Conservation (phyloP, 2,888 invertebrate species). For the Dolichomitus sp. region DNA sequence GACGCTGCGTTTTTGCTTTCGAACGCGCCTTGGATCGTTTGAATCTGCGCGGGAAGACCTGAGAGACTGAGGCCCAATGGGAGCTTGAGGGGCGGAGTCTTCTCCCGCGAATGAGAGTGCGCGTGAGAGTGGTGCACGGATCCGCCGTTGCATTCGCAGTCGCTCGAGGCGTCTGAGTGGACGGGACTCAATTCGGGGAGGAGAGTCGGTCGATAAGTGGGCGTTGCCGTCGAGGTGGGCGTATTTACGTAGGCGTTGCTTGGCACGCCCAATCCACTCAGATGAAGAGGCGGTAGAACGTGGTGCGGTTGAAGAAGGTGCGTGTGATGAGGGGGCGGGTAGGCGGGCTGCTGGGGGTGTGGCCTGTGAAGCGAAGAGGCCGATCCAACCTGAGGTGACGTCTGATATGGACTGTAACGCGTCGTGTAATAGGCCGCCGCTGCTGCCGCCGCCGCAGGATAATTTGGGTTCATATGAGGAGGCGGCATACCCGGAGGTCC, state of each 20-base stretch:
- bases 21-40: conserved; percentile 71
- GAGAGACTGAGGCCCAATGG: conserved; percentile 73
- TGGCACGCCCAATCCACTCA: conserved; percentile 76
- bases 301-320: conserved; percentile 75
- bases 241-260: conserved; percentile 74
- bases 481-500: conserved; percentile 85
- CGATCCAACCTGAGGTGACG: conserved; percentile 86
- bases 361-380: conserved; percentile 87
- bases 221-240: conserved; percentile 76
- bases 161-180: conserved; percentile 81
- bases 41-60: conserved; percentile 72
- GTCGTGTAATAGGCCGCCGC: conserved; percentile 88
- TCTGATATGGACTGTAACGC: conserved; percentile 88
- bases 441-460: conserved; percentile 85
- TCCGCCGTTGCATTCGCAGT: conserved; percentile 76
- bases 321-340: conserved; percentile 74
- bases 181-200: conserved; percentile 83
- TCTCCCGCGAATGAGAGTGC: conserved; percentile 58
- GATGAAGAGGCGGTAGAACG: conserved; percentile 75
- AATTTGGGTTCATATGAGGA: conserved; percentile 87
- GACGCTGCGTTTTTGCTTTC: conserved; percentile 68
- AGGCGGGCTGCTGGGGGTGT: conserved; percentile 85
- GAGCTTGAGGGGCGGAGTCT: conserved; percentile 70
- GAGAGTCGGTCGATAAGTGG: conserved; percentile 85
- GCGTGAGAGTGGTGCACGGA: conserved; percentile 60